phyloP scores from a whole-genome alignment of 2,797 vertebrate genomes.

The Gypaetus barbatus region DNA sequence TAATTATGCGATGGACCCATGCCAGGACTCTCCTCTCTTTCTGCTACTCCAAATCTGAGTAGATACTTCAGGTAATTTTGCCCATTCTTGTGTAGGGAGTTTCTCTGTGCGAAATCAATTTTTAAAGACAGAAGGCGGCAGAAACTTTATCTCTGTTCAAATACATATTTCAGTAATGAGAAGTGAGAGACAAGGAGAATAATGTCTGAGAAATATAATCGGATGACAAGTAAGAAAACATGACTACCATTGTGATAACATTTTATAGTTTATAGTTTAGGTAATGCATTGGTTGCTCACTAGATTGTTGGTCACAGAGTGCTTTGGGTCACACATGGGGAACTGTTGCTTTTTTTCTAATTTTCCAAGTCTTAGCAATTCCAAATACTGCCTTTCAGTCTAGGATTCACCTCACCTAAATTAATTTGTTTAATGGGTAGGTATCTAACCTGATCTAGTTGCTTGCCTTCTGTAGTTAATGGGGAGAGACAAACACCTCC shows the following conservation, averaged over 20 bases:
- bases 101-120: neutral
- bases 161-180: neutral
- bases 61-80: neutral
- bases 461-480: neutral
- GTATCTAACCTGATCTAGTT: neutral
- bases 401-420: neutral
- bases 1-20: neutral
- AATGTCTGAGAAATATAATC: neutral
- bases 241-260: neutral
- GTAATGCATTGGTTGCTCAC: neutral
- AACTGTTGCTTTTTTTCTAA: neutral
- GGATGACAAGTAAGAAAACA: neutral
- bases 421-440: neutral
- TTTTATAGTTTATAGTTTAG: neutral
- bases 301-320: neutral
- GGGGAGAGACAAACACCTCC: neutral
- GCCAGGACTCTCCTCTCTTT: neutral
- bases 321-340: neutral
- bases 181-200: neutral
- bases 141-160: neutral
- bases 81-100: neutral
- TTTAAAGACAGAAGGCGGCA: neutral
- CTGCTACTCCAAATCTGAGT: neutral
- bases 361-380: neutral
- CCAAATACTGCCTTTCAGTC: neutral